These are phyloP conservation scores for Leptatherina wallacei DNA, from an alignment of 2,797 vertebrate genomes.

Conservation along the genomic window DNA sequence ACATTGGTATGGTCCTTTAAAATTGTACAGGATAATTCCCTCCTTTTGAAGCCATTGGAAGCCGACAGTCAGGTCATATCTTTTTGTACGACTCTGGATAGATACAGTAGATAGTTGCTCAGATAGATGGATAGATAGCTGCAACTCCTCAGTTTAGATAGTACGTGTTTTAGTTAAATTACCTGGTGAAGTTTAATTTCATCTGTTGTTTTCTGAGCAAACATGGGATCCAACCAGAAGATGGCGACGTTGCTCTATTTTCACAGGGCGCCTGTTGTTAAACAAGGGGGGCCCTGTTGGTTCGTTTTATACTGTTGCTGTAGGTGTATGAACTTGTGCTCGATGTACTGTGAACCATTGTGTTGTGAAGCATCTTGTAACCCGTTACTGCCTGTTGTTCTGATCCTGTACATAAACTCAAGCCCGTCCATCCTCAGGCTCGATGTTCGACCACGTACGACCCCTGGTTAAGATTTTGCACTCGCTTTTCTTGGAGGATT, in stretches of 20 bases:
- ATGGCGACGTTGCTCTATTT: conserved; percentile 63
- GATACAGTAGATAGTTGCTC: conserved; percentile 28
- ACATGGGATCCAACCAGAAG: conserved; percentile 56
- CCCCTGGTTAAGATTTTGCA: neutral
- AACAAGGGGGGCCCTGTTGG: conserved; percentile 18
- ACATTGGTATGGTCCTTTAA: conserved; percentile 55
- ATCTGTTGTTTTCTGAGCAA: conserved; percentile 57
- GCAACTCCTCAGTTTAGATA: conserved; percentile 54
- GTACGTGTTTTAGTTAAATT: conserved; percentile 59
- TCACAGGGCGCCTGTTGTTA: conserved; percentile 15
- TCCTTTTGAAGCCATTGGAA: conserved; percentile 69
- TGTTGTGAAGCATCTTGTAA: conserved; percentile 77
- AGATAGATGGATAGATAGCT: conserved; percentile 47
- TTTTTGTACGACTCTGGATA: conserved; percentile 64
- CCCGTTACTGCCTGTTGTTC: conserved; percentile 52
- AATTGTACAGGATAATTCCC: conserved; percentile 59
- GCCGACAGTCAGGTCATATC: conserved; percentile 39
- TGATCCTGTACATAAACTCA: conserved; percentile 64
- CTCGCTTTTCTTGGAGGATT: neutral
- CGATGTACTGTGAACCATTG: conserved; percentile 67
- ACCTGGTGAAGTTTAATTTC: conserved; percentile 52
- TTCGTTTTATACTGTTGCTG: conserved; percentile 67
- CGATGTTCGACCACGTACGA: conserved; percentile 43
- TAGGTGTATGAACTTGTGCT: conserved; percentile 61
- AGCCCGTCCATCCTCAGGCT: conserved; percentile 23